Conservation (phyloP, 1,140 invertebrate genomes). For the Dendroctonus ponderosae region DNA sequence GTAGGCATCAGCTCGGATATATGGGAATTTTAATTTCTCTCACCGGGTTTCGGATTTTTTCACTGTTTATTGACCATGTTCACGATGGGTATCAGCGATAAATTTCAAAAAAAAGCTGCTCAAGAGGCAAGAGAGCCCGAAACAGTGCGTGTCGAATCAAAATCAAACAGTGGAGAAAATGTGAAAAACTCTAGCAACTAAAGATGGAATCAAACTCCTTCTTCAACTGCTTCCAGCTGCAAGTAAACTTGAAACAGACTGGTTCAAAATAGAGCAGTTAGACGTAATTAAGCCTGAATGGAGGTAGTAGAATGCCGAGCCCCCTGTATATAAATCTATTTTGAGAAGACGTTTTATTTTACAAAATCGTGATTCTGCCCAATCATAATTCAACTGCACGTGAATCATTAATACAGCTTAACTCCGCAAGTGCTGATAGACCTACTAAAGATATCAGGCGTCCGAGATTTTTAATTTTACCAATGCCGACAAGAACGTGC, state of each 20-base stretch:
- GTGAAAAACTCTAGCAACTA: too few relatives aligned
- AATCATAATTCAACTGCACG: constrained; percentile 24
- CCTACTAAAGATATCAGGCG: constrained; percentile 25
- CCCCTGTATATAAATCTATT: neutral
- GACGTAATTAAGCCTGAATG: constrained; percentile 4
- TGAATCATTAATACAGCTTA: constrained; percentile 32
- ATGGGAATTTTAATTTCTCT: constrained; percentile 39
- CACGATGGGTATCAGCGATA: too few relatives aligned
- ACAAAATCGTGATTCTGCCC: constrained; percentile 17
- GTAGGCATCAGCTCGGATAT: constrained; percentile 39
- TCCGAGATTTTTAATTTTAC: constrained; percentile 13
- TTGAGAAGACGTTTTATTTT: constrained; percentile 1
- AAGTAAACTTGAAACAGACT: too few relatives aligned
- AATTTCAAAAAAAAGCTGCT: too few relatives aligned
- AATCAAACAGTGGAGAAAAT: too few relatives aligned
- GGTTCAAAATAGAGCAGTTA: neutral
- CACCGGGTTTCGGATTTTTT: neutral
- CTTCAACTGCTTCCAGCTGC: too few relatives aligned
- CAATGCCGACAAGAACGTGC: neutral
- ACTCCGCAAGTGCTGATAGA: constrained; percentile 24
- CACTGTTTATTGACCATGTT: too few relatives aligned
- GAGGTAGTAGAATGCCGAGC: neutral
- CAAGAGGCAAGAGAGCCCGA: too few relatives aligned
- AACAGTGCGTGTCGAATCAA: too few relatives aligned
- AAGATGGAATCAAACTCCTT: too few relatives aligned